A percentile compares a stretch with the other conserved stretches of the same genome.
Conservation (phyloP, 2,888 invertebrate genomes). For the Mactromeris polynyma region DNA sequence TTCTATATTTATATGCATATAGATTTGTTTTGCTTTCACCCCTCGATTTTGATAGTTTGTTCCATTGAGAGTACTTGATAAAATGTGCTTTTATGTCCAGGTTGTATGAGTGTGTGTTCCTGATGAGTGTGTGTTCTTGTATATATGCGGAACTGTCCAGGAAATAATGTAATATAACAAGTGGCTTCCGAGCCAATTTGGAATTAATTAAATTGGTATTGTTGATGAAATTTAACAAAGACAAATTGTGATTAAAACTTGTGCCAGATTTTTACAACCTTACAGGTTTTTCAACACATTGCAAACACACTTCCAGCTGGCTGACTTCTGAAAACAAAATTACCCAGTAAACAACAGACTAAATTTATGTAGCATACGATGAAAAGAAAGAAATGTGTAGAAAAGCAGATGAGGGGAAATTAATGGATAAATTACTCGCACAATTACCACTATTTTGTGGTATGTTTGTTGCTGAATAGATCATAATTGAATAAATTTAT, state of each 20-base stretch:
- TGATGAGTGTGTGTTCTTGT: too few species aligned
- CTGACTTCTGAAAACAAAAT: background rate
- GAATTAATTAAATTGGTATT: background rate
- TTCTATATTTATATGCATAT: too few species aligned
- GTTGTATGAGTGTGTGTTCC: too few species aligned
- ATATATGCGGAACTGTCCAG: too few species aligned
- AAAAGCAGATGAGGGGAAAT: background rate
- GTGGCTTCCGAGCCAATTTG: background rate
- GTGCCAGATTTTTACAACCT: background rate
- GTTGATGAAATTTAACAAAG: constrained; percentile 12
- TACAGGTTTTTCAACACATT: background rate
- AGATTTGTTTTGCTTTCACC: too few species aligned
- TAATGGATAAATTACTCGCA: constrained; percentile 46
- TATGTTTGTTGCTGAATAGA: constrained; percentile 35
- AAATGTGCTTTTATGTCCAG: too few species aligned
- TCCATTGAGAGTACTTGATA: too few species aligned
- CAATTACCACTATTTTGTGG: constrained; percentile 43
- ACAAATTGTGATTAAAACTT: background rate
- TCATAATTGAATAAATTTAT: constrained; percentile 24
- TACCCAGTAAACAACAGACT: background rate
- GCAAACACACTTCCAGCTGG: background rate
- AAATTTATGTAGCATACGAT: background rate
- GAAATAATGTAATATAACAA: background rate
- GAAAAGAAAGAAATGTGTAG: background rate
- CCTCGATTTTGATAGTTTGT: too few species aligned